A percentile compares a stretch with the other conserved stretches of the same genome.
Evolutionary conservation across 2,888 invertebrate species (phyloP).

Genomic region (Polyommatus iphigenia): DNA sequence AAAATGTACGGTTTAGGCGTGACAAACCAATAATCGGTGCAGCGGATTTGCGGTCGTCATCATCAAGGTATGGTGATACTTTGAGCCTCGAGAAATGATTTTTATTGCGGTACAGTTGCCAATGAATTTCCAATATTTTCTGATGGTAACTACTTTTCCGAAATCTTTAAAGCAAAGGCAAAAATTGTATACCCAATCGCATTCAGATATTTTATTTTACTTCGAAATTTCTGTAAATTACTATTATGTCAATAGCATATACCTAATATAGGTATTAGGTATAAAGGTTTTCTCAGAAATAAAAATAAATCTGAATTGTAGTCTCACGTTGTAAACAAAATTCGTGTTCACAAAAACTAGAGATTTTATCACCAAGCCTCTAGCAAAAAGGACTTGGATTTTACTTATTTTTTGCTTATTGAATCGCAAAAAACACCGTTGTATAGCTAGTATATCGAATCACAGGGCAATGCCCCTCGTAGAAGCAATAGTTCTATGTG

Average conservation of each 20-base stretch:
- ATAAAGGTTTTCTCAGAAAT: background rate
- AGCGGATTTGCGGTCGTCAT: too few species aligned
- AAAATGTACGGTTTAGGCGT: too few species aligned
- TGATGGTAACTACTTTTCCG: background rate
- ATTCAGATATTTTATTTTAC: background rate
- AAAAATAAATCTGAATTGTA: background rate
- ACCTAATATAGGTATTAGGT: too few species aligned
- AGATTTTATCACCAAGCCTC: background rate
- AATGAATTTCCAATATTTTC: background rate
- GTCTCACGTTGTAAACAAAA: background rate
- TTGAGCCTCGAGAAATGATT: too few species aligned
- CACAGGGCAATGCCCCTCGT: background rate
- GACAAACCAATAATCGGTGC: too few species aligned
- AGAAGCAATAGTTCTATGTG: background rate
- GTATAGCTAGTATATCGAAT: background rate
- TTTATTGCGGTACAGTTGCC: too few species aligned
- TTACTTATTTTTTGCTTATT: background rate
- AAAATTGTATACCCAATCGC: too few species aligned
- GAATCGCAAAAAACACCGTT: background rate
- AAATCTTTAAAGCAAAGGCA: too few species aligned
- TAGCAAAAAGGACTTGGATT: conserved; percentile 1
- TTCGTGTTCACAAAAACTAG: background rate
- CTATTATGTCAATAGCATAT: background rate
- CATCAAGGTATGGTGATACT: too few species aligned
- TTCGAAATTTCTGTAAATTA: background rate